Conservation (phyloP, 1,140 invertebrate genomes). For the Charaxes varanes region DNA sequence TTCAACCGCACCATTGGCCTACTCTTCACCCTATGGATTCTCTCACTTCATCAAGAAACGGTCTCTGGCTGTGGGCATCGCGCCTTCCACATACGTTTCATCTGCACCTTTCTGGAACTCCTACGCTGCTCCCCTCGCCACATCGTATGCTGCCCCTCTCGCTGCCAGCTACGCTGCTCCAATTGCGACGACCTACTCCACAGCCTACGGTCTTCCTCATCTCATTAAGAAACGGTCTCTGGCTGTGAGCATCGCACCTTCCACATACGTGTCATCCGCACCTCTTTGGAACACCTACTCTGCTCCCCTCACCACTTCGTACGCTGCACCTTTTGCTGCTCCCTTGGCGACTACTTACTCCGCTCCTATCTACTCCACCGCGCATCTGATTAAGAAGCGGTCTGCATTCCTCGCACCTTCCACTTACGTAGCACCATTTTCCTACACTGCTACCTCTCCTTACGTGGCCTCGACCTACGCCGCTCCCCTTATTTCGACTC, state of each 20-base stretch:
- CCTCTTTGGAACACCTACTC: conserved; percentile 8
- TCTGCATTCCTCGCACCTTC: conserved; percentile 22
- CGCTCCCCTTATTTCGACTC: conserved; percentile 23
- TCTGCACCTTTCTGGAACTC: conserved; percentile 11
- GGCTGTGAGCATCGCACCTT: conserved; percentile 25
- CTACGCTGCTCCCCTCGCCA: conserved; percentile 22
- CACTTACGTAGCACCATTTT: conserved; percentile 22
- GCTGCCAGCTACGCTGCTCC: conserved; percentile 21
- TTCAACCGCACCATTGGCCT: too few relatives aligned
- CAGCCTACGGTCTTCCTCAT: conserved; percentile 22
- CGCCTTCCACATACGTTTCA: conserved; percentile 15
- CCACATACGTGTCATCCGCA: conserved; percentile 15
- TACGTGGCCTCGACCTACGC: conserved; percentile 14
- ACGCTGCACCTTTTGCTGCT: conserved; percentile 25
- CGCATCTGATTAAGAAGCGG: conserved; percentile 44
- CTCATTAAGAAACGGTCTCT: conserved; percentile 51
- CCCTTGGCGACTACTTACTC: conserved; percentile 14
- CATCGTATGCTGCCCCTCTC: conserved; percentile 32
- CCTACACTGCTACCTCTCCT: conserved; percentile 20
- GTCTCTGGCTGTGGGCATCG: conserved; percentile 28
- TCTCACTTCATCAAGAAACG: conserved; percentile 52
- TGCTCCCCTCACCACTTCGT: conserved; percentile 29
- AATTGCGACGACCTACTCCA: conserved; percentile 25
- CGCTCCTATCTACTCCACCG: conserved; percentile 21
- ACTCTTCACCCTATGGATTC: conserved; percentile 20